phyloP scores from a whole-genome alignment of 2,888 invertebrate species.

The Antheraea yamamai region DNA sequence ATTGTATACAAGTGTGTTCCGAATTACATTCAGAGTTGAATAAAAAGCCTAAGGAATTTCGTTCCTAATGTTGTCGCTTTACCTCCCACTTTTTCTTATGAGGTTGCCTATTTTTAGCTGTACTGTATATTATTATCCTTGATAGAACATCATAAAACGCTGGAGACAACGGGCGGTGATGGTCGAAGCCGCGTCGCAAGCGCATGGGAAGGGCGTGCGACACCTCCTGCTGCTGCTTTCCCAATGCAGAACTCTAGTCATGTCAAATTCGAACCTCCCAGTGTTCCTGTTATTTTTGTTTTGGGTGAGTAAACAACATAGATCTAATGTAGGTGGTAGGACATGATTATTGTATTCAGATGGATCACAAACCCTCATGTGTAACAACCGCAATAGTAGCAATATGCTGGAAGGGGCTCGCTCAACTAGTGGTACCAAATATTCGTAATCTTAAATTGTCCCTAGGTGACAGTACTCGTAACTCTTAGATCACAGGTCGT shows the following conservation, averaged over 20 bases:
- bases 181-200: constrained; percentile 59
- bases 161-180: constrained; percentile 70
- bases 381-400: no score
- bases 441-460: no score
- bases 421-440: no score
- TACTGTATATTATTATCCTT: neutral
- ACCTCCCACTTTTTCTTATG: neutral
- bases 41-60: no score
- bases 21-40: no score
- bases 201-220: constrained; percentile 82
- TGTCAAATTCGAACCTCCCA: constrained; percentile 92
- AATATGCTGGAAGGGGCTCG: no score
- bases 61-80: neutral
- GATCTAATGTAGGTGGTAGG: neutral
- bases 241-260: constrained; percentile 91
- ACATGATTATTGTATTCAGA: neutral
- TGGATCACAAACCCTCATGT: neutral
- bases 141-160: constrained; percentile 87
- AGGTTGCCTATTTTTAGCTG: neutral
- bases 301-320: constrained; percentile 83
- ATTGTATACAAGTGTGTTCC: no score
- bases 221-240: constrained; percentile 87
- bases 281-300: constrained; percentile 94
- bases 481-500: no score
- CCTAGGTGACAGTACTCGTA: no score